phyloP scores from a whole-genome alignment of 2,113 vertebrate species.

The Myotis brandtii region DNA sequence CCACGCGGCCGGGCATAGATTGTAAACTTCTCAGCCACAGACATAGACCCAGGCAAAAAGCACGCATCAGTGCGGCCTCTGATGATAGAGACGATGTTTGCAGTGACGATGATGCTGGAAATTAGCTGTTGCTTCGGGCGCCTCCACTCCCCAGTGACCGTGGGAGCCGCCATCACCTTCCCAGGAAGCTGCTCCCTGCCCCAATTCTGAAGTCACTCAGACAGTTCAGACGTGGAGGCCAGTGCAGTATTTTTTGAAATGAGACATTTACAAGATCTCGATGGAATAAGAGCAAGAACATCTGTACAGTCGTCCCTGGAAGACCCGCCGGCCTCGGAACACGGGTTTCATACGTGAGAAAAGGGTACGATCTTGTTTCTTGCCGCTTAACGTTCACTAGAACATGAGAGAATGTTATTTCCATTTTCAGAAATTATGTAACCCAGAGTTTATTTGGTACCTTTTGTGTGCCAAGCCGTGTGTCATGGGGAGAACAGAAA shows the following conservation, averaged over 20 bases:
- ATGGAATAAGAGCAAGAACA: background rate
- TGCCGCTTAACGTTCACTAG: background rate
- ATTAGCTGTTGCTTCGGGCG: accelerated
- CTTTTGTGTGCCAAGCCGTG: conserved; percentile 45
- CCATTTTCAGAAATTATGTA: conserved; percentile 54
- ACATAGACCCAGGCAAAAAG: background rate
- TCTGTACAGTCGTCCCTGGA: background rate
- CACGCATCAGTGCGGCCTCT: background rate
- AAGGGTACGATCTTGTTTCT: background rate
- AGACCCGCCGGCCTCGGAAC: background rate
- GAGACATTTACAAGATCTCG: background rate
- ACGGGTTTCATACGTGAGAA: background rate
- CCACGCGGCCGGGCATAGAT: too few relatives aligned
- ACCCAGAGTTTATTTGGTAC: conserved; percentile 14
- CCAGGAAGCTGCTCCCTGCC: background rate
- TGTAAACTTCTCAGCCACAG: background rate
- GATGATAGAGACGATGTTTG: background rate
- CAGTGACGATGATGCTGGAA: background rate
- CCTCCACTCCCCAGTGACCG: accelerated
- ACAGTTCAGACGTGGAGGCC: background rate
- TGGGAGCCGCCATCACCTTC: accelerated
- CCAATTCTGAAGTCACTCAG: background rate
- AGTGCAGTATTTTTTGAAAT: background rate
- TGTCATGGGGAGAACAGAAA: conserved; percentile 52
- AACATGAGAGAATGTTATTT: conserved; percentile 18